phyloP scores from a whole-genome alignment of 1,140 invertebrate species.

The Stegodyphus mimosarum region DNA sequence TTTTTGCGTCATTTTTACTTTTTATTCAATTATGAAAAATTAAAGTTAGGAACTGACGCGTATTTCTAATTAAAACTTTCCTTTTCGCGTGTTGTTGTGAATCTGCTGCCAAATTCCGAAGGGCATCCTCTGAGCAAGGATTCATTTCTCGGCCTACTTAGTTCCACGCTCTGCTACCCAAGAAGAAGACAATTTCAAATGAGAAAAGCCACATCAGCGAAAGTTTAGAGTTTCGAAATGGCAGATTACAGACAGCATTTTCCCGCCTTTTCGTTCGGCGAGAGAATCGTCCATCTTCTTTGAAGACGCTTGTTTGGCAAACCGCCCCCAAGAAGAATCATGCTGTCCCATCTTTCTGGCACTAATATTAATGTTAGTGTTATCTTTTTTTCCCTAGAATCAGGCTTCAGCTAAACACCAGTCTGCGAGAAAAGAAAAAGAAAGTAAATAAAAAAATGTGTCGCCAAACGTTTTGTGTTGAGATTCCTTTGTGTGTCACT shows the following conservation, averaged over 20 bases:
- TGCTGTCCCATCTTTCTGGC: too few relatives aligned
- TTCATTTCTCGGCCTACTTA: conserved; percentile 43
- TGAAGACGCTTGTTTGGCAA: conserved; percentile 47
- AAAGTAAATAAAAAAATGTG: too few relatives aligned
- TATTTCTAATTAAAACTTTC: conserved; percentile 46
- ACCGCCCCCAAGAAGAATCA: conserved; percentile 11
- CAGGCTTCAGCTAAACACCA: too few relatives aligned
- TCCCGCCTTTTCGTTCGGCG: not conserved
- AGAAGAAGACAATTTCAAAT: conserved; percentile 21
- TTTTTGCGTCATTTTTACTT: too few relatives aligned
- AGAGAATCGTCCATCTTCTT: conserved; percentile 21
- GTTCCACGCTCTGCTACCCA: conserved; percentile 7
- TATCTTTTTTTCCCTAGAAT: too few relatives aligned
- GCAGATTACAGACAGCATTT: conserved; percentile 32
- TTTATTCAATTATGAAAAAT: too few relatives aligned
- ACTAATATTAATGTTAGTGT: too few relatives aligned
- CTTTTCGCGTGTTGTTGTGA: conserved; percentile 9
- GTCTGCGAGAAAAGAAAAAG: too few relatives aligned
- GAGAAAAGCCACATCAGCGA: conserved; percentile 27
- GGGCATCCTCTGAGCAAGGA: not conserved
- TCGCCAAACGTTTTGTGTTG: too few relatives aligned
- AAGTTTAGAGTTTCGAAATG: conserved; percentile 45
- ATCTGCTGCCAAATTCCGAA: conserved; percentile 25
- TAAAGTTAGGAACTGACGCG: too few relatives aligned
- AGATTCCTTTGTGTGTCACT: too few relatives aligned